These are phyloP conservation scores for Polyommatus icarus DNA, from an alignment of 2,888 invertebrate species.

Conservation along the genomic window DNA sequence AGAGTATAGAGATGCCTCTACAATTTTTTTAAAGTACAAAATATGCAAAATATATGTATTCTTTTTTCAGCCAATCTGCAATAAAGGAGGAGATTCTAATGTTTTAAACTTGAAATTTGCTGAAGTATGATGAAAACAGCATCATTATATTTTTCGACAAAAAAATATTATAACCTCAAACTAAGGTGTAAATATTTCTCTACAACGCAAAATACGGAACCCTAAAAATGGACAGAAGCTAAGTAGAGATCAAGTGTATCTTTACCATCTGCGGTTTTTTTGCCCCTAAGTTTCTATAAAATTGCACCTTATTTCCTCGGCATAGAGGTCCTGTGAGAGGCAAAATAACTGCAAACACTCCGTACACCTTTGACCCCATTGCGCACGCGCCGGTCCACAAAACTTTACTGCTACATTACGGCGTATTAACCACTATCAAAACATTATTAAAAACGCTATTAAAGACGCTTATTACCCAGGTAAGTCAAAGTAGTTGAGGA, in stretches of 20 bases:
- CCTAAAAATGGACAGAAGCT: neutral
- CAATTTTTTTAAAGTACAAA: neutral
- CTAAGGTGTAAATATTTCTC: neutral
- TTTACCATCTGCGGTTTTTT: neutral
- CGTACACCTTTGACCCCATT: neutral
- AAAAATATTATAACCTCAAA: neutral
- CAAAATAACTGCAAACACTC: neutral
- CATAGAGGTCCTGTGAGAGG: neutral
- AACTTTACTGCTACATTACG: conserved; percentile 2
- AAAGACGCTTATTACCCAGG: neutral
- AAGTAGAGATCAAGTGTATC: neutral
- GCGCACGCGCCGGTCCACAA: conserved; percentile 15
- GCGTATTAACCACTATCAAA: neutral
- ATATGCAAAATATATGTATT: too few species aligned
- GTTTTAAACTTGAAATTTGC: too few species aligned
- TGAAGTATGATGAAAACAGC: too few species aligned
- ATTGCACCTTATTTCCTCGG: neutral
- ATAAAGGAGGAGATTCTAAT: too few species aligned
- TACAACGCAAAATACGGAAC: neutral
- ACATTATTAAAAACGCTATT: neutral
- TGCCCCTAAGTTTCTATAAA: neutral
- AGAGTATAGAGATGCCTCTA: neutral
- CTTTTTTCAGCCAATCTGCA: too few species aligned
- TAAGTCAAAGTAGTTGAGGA: neutral
- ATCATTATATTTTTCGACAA: too few species aligned